Base-by-base conservation (phyloP, 2,888 invertebrate genomes). In the Entomobrya proxima region DNA sequence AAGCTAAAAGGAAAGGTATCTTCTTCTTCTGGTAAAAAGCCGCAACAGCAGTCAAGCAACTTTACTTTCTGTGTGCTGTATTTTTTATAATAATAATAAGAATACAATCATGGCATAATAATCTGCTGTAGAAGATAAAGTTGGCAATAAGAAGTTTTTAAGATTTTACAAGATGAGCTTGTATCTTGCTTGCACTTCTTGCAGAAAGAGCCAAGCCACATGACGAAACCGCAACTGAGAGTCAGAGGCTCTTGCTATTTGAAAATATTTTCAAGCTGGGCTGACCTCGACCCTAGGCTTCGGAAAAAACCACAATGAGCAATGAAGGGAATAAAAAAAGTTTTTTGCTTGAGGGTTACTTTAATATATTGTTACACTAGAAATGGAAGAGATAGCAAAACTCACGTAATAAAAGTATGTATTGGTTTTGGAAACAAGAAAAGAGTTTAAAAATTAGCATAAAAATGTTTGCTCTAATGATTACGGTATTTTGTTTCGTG, bases 261-360 rank as follows among this genome's bases (percentile, higher is more conserved):
- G 86, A 86, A 86, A 86, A 81, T 86, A 86, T 86, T 86, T n/a
- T 76, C 81, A 69, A 86, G 69, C 81, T 77, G n/a, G n/a, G 67
- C 80, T 64, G 75, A 85, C 86, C 85, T 81, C 86, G 69, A n/a
- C n/a, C n/a, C n/a, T n/a, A n/a, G 77, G 52, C 75, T 79, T 86
- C 81, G 30, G 69, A n/a, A n/a, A n/a, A n/a, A 77, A 77, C 86
- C 86, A 69, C 86, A 86, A 80, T 80, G 76, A 86, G 86, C 81
- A 86, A 86, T 86, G 86, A 86, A 85, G 67, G 76, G 75, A 79
- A 85, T 84, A 84, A 84, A 85, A 74, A n/a, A n/a, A n/a, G n/a
- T n/a, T 85, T 85, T 78, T 37, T 55, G 18, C 64, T 40, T 30
- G 35, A 80, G 37, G 52, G n/a, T 30, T 24, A 72, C 18, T 58